A percentile compares a stretch with the other conserved stretches of the same genome.
These are phyloP conservation scores for Todiramphus chloris DNA, from an alignment of 2,113 vertebrate species.

Conservation along the genomic window DNA sequence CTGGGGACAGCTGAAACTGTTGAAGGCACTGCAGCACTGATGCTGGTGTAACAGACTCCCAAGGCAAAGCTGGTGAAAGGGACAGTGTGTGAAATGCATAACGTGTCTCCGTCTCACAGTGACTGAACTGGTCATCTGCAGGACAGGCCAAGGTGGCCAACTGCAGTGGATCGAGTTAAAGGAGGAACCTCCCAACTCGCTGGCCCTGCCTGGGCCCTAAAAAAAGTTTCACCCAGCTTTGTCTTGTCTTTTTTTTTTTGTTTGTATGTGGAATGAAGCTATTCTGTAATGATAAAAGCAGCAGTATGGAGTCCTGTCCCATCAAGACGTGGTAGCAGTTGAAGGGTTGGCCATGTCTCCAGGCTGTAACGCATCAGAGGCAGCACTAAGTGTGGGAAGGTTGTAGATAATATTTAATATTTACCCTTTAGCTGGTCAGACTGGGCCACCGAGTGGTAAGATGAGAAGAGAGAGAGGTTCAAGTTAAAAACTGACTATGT, in stretches of 20 bases:
- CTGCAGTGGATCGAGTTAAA: neutral
- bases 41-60: neutral
- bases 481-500: neutral
- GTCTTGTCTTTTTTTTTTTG: neutral
- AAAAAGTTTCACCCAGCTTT: neutral
- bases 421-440: neutral
- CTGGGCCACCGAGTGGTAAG: neutral
- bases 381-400: neutral
- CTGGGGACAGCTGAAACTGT: neutral
- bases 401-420: neutral
- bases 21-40: neutral
- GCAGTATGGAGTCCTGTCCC: neutral
- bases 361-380: neutral
- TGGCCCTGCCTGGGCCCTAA: neutral
- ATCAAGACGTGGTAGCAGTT: neutral
- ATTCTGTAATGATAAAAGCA: neutral
- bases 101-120: accelerated
- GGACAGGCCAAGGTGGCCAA: neutral
- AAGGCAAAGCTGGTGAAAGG: neutral
- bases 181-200: neutral
- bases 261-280: neutral
- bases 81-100: neutral
- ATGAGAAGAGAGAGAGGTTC: neutral
- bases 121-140: neutral
- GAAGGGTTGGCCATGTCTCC: neutral